Conservation (phyloP, 1,140 invertebrate genomes). For the Thereuonema tuberculata region DNA sequence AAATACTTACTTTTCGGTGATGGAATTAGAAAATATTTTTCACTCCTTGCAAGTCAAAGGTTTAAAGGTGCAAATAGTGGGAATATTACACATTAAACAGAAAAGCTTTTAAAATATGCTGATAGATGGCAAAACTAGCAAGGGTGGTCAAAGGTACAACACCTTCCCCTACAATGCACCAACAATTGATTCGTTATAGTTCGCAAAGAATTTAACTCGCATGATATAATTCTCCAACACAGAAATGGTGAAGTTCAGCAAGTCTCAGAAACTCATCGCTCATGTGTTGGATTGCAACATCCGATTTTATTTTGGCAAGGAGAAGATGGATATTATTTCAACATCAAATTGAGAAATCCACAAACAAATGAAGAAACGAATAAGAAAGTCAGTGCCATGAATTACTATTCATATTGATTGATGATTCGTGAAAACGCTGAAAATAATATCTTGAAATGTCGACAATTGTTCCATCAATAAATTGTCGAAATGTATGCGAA, state of each 20-base stretch:
- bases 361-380: slow-evolving; percentile 12
- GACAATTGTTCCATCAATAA: too few relatives aligned
- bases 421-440: slow-evolving; percentile 26
- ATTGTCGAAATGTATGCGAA: slow-evolving; percentile 6
- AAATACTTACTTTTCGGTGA: too few relatives aligned
- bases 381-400: too few relatives aligned
- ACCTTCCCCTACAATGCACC: slow-evolving; percentile 26
- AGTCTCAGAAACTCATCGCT: slow-evolving; percentile 32
- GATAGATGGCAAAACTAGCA: too few relatives aligned
- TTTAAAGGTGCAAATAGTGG: too few relatives aligned
- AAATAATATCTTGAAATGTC: too few relatives aligned
- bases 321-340: slow-evolving; percentile 33
- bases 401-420: slow-evolving; percentile 30
- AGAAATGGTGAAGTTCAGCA: slow-evolving; percentile 20
- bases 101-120: too few relatives aligned
- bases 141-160: too few relatives aligned
- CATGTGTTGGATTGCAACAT: slow-evolving; percentile 37
- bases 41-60: too few relatives aligned
- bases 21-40: too few relatives aligned
- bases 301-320: slow-evolving; percentile 35
- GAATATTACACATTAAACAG: slow-evolving; percentile 19
- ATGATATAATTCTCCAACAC: slow-evolving; percentile 22
- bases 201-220: slow-evolving; percentile 27
- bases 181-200: slow-evolving; percentile 33
- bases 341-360: slow-evolving; percentile 30